Evolutionary conservation across 2,888 invertebrate species (phyloP).

Genomic region (Saturnia japonica): DNA sequence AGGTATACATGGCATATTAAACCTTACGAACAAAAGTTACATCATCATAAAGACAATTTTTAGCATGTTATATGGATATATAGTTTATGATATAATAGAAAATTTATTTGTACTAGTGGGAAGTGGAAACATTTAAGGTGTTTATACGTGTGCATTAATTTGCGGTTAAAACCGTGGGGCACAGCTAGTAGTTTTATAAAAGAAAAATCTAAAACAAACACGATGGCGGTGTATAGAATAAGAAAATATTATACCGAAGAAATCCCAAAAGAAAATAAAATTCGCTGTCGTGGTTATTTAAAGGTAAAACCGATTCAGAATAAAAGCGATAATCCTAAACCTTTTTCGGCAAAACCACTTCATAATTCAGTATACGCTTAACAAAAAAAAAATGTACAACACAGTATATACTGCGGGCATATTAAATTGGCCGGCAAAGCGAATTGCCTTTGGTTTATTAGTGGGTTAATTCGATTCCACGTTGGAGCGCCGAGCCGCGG

Average conservation of each 20-base stretch:
- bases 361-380: constrained; percentile 21
- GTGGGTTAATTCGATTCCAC: constrained; percentile 73
- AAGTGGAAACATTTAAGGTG: too few relatives aligned
- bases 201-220: too few relatives aligned
- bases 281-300: not conserved
- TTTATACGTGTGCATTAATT: too few relatives aligned
- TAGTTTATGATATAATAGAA: too few relatives aligned
- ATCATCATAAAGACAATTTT: too few relatives aligned
- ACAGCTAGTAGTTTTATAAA: too few relatives aligned
- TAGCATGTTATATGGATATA: too few relatives aligned
- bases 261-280: not conserved
- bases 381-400: constrained; percentile 21
- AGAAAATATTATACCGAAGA: not conserved
- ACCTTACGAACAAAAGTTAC: too few relatives aligned
- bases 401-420: constrained; percentile 44
- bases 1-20: too few relatives aligned
- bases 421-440: constrained; percentile 58
- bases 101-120: too few relatives aligned
- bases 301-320: not conserved
- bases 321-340: not conserved
- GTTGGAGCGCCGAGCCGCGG: constrained; percentile 55
- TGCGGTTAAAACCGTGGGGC: too few relatives aligned
- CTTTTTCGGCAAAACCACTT: constrained; percentile 1
- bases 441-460: constrained; percentile 75
- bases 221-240: too few relatives aligned